Evolutionary conservation across 2,888 invertebrate species (phyloP), one percentile per base, ranked within the genome.

Genomic region (Nemotelus pantherinus): DNA sequence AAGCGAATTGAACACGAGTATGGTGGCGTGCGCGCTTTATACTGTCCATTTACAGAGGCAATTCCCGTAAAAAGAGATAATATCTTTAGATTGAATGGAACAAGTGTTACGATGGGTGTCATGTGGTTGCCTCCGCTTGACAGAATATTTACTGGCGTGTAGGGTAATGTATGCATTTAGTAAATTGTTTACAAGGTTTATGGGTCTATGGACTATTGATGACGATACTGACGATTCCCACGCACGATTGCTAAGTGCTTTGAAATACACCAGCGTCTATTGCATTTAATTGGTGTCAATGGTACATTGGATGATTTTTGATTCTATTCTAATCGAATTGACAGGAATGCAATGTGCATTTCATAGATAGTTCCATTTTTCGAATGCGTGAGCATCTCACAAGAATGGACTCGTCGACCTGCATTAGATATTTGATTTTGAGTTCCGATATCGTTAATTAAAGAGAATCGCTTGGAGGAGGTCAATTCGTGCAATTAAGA

Each of bases 141-240:
- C 43, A 3, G n/a, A 70, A 55, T 39, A 45, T 39, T 48, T 50
- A 50, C 39, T 7, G 48, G 67, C 48, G 39, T 25, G 25, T 68
- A 68, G 10, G 47, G 67, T 68, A 68, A 68, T 68, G 44, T 58
- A 72, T 58, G 45, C 45, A 58, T 72, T 72, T 45, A 58, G 39
- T 3, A 44, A 58, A 68, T 68, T 50, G 67, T 44, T 72, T 58
- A 58, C 58, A 57, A 57, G 68, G 57, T 55, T 71, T 71, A 67
- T 67, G 48, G 39, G 67, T 48, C 50, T 39, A 48, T 48, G 67
- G 39, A 48, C 25, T 48, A n/a, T 65, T 65, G 10, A 25, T 25
- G 25, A 1, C 25, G 25, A 25, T 25, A 25, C 25, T 25, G 25
- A 0, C 39, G 50, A 39, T 68, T 68, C 67, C 50, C 67, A 68